Base-by-base conservation (phyloP, 2,888 invertebrate species). In the Tenthredo amoena region DNA sequence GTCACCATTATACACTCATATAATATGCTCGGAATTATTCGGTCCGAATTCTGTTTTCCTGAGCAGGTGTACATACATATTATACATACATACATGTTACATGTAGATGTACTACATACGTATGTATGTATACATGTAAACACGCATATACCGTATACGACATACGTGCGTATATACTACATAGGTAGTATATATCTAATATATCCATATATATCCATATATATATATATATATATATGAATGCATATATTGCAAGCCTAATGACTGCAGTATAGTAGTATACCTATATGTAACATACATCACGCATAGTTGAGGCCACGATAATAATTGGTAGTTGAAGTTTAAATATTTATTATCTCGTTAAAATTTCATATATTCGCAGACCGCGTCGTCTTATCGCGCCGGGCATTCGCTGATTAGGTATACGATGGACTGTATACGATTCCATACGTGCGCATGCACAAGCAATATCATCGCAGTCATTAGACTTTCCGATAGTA, bases 321-420 rank as follows among this genome's bases (percentile, higher is more conserved):
- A 31, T 65, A 65, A 31, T 34, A 18, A 68, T 26, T 68, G 34
- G 18, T 34, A 68, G 15, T 18, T 18, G 15, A 34, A 68, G 68
- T 68, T 68, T 34, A 5, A 68, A 34, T 31, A 62, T 12, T 68
- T 34, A 68, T 68, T 68, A 68, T 68, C 68, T 68, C 15, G 34
- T 68, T 18, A 18, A 68, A 68, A 68, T 68, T 68, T 34, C 68
- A 68, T 68, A 34, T 34, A 68, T 68, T 68, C 34, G 34, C 10
- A 68, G 15, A 68, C 34, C 31, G 34, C 34, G 18, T 31, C 34
- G 18, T 34, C 68, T 68, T 68, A 68, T 68, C 68, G 68, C 68
- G 68, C 68, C 15, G 10, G 34, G 18, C 15, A 34, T 34, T 26
- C 34, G 68, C 18, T 68, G 18, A 34, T 68, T 47, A 47, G 15